Conservation (phyloP, 2,797 vertebrate genomes). For the Pelodytes ibericus region DNA sequence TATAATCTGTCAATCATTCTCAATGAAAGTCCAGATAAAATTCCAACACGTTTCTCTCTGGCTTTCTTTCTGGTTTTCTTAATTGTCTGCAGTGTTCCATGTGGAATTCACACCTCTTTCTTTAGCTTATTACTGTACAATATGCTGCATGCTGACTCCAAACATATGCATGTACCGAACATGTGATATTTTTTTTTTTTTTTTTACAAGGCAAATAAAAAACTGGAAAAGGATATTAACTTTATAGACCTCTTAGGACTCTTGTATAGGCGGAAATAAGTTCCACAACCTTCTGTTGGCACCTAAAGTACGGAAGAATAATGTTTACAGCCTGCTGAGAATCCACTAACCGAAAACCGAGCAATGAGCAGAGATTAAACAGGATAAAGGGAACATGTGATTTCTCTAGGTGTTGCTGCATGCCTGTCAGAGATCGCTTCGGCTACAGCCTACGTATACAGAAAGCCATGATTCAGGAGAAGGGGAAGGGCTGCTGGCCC, state of each 20-base stretch:
- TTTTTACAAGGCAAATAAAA: conserved; percentile 66
- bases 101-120: conserved; percentile 16
- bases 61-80: no score
- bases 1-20: no score
- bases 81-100: neutral
- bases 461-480: neutral
- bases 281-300: conserved; percentile 56
- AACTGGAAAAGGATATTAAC: conserved; percentile 58
- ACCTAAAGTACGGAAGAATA: conserved; percentile 34
- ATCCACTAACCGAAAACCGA: conserved; percentile 37
- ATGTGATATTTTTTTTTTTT: conserved; percentile 58
- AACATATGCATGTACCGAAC: conserved; percentile 58
- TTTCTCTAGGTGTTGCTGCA: neutral
- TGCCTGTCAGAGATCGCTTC: neutral
- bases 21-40: no score
- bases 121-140: conserved; percentile 21
- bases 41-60: no score
- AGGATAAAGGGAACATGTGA: conserved; percentile 25
- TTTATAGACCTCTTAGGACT: conserved; percentile 64
- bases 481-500: neutral
- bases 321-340: conserved; percentile 55
- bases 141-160: conserved; percentile 45
- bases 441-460: neutral
- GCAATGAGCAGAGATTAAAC: conserved; percentile 24
- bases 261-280: conserved; percentile 54